Evolutionary conservation across 2,888 invertebrate genomes (phyloP).

Genomic region (Sclerodermus sp.): DNA sequence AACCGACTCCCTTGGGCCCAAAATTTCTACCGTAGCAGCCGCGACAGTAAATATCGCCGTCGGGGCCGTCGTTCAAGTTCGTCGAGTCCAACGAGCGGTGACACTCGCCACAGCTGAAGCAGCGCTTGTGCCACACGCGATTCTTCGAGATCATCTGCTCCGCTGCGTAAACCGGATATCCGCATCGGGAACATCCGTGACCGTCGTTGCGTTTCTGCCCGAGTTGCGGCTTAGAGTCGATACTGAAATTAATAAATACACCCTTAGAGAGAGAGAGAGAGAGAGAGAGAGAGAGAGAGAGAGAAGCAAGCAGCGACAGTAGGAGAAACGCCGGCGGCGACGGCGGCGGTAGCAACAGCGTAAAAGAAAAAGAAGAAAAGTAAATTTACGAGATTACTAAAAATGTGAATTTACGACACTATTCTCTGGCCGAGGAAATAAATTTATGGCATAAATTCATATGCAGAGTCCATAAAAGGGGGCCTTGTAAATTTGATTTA

Average conservation of each 20-base stretch:
- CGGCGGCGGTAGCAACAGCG: no score
- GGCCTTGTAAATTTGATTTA: no score
- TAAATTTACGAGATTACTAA: no score
- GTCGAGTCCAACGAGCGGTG: constrained; percentile 87
- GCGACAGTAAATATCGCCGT: constrained; percentile 91
- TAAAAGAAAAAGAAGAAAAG: no score
- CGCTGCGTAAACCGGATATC: constrained; percentile 90
- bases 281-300: no score
- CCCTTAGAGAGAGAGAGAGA: no score
- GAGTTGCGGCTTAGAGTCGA: constrained; percentile 73
- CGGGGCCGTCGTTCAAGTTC: constrained; percentile 87
- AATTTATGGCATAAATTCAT: no score
- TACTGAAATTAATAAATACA: constrained; percentile 64
- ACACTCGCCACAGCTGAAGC: constrained; percentile 90
- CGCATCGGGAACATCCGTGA: constrained; percentile 83
- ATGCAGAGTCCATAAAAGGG: no score
- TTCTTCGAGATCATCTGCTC: constrained; percentile 96
- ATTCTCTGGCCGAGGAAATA: no score
- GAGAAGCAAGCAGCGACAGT: no score
- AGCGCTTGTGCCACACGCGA: constrained; percentile 88
- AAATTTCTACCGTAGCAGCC: constrained; percentile 86
- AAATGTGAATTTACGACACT: no score
- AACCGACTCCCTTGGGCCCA: constrained; percentile 88
- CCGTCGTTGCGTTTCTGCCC: constrained; percentile 76
- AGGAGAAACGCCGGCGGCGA: no score